Conservation (phyloP, 2,113 vertebrate genomes). For the Oxygymnocypris stewartii region DNA sequence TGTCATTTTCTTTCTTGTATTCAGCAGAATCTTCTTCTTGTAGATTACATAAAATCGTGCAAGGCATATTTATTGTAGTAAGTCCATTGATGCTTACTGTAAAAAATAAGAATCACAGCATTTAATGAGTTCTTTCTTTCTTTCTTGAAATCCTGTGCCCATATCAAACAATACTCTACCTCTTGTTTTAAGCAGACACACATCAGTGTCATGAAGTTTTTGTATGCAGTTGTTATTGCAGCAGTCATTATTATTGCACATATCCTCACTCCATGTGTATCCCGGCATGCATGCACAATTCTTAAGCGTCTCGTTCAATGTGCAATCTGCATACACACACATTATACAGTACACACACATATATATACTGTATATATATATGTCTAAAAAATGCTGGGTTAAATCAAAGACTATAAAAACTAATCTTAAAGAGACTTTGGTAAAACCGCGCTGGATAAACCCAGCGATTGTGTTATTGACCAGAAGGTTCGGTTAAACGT, state of each 20-base stretch:
- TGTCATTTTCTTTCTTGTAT: background rate
- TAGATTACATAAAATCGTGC: background rate
- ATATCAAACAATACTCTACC: constrained; percentile 52
- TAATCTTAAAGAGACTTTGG: no score
- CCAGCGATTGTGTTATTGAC: no score
- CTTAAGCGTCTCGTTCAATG: background rate
- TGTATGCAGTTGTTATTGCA: constrained; percentile 49
- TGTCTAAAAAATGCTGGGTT: no score
- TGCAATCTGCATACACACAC: constrained; percentile 31
- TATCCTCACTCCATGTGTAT: background rate
- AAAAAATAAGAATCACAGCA: background rate
- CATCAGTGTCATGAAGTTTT: fast-evolving
- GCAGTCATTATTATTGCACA: fast-evolving
- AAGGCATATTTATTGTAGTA: background rate
- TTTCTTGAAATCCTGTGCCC: background rate
- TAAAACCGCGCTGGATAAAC: no score
- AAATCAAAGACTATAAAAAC: no score
- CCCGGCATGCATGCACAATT: fast-evolving
- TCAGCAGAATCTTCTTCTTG: background rate
- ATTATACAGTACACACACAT: background rate
- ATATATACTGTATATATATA: no score
- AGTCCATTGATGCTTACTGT: background rate
- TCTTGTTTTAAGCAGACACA: constrained; percentile 47
- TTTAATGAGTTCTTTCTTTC: background rate
- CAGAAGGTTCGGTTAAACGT: no score